Evolutionary conservation across 2,888 invertebrate genomes (phyloP).

Genomic region (Ceramica pisi): DNA sequence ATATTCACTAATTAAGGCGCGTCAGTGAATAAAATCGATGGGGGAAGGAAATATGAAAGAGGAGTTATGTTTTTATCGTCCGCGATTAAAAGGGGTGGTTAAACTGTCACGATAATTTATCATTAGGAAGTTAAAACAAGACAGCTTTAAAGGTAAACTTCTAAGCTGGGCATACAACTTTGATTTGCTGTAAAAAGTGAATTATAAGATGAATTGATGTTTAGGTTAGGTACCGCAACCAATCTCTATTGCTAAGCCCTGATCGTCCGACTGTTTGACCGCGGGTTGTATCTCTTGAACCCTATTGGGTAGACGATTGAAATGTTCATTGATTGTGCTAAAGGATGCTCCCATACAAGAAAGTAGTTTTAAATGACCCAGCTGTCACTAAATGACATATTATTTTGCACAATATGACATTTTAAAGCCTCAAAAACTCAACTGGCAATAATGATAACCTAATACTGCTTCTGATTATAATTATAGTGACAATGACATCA

Average conservation of each 20-base stretch:
- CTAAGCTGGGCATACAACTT: not conserved
- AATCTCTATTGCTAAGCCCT: too few relatives aligned
- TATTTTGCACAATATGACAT: not conserved
- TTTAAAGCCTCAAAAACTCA: not conserved
- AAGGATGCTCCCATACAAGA: too few relatives aligned
- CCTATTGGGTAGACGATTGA: too few relatives aligned
- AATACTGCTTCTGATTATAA: not conserved
- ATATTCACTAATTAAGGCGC: conserved; percentile 27
- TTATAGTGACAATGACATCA: not conserved
- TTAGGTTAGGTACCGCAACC: too few relatives aligned
- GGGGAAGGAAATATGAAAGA: conserved; percentile 17
- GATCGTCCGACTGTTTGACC: too few relatives aligned
- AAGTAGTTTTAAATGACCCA: not conserved
- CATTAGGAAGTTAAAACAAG: conserved; percentile 22
- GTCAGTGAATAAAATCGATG: conserved; percentile 18
- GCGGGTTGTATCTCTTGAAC: too few relatives aligned
- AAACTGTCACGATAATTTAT: conserved; percentile 42
- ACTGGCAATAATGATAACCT: not conserved
- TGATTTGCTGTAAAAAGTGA: not conserved
- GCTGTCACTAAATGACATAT: not conserved
- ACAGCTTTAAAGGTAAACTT: conserved; percentile 7
- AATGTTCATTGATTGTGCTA: too few relatives aligned
- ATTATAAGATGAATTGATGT: not conserved
- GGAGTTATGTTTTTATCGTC: conserved; percentile 20
- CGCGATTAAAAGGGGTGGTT: conserved; percentile 22